phyloP scores from a whole-genome alignment of 2,113 vertebrate species.

The Dolichotis patagonum region DNA sequence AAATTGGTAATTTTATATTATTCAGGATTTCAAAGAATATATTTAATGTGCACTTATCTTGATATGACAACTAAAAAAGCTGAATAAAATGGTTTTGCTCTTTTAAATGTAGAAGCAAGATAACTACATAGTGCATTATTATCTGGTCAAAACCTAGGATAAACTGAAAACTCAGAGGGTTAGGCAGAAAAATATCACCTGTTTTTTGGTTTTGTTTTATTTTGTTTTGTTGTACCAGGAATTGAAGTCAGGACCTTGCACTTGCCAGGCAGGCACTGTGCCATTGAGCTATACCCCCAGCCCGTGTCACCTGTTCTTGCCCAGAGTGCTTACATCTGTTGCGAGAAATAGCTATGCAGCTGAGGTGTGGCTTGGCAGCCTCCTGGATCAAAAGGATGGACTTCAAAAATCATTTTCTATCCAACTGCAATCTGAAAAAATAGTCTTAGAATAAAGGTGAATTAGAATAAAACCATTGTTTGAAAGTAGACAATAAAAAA shows the following conservation, averaged over 20 bases:
- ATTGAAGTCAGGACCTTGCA: neutral
- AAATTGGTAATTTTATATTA: neutral
- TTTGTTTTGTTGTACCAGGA: neutral
- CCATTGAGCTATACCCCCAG: neutral
- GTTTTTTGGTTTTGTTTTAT: neutral
- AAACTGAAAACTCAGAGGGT: neutral
- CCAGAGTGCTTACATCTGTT: neutral
- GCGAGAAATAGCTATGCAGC: conserved; percentile 16
- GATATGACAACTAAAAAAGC: neutral
- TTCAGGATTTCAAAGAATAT: conserved; percentile 9
- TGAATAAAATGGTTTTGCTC: neutral
- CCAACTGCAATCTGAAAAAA: neutral
- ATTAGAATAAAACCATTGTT: neutral
- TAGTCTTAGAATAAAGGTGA: neutral
- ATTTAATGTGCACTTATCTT: neutral
- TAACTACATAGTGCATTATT: neutral
- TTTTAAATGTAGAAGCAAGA: neutral
- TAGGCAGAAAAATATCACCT: neutral
- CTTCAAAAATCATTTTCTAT: conserved; percentile 14
- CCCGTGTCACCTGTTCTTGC: conserved; percentile 5
- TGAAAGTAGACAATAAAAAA: neutral
- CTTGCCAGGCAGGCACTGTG: neutral
- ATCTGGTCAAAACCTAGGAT: neutral
- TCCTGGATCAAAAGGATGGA: neutral
- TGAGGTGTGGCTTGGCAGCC: neutral